Evolutionary conservation across 2,888 invertebrate species (phyloP).

Genomic region (Heteromurus nitidus): DNA sequence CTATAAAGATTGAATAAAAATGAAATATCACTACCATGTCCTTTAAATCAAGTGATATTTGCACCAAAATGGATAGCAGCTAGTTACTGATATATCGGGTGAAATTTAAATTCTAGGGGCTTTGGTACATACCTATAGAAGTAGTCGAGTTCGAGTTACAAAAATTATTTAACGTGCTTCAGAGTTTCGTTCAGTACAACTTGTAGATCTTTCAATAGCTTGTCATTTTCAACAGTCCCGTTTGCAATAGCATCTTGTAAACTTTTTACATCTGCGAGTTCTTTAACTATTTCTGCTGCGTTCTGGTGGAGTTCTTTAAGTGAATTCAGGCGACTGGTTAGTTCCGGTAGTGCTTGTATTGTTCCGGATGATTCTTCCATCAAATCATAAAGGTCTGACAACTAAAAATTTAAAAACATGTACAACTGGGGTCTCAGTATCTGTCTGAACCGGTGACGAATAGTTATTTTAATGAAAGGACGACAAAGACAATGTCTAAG

Average conservation of each 20-base stretch:
- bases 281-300: conserved; percentile 71
- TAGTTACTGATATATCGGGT: no score
- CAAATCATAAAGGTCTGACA: conserved; percentile 89
- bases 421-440: no score
- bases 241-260: conserved; percentile 71
- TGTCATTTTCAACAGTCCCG: conserved; percentile 72
- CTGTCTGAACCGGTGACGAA: no score
- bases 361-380: conserved; percentile 90
- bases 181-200: conserved; percentile 59
- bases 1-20: no score
- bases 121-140: no score
- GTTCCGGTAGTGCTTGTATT: conserved; percentile 85
- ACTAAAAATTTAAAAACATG: conserved; percentile 76
- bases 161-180: conserved; percentile 44
- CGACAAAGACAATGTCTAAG: conserved; percentile 18
- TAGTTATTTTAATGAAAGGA: no score
- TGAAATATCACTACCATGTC: no score
- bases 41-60: no score
- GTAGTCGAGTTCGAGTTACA: no score
- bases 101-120: no score
- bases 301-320: conserved; percentile 88
- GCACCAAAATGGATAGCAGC: no score
- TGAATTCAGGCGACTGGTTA: conserved; percentile 89
- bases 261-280: conserved; percentile 70
- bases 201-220: conserved; percentile 68